Evolutionary conservation across 2,888 invertebrate genomes (phyloP).

Genomic region (Macaria liturata): DNA sequence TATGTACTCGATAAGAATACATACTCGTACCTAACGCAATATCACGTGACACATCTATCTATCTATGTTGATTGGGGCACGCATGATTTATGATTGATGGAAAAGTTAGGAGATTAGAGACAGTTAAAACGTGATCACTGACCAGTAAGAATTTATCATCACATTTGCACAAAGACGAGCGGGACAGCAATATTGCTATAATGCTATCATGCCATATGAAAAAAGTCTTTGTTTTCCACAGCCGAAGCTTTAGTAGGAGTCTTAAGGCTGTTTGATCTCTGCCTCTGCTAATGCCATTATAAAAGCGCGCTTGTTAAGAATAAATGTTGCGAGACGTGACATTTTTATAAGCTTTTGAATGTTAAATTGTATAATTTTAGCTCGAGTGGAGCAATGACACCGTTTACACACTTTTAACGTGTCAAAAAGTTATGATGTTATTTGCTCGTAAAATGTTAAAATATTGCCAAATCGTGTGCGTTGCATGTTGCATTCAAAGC

Average conservation of each 20-base stretch:
- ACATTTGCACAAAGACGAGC: too few species aligned
- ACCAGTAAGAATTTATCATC: too few species aligned
- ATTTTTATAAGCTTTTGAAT: not conserved
- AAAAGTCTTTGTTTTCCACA: too few species aligned
- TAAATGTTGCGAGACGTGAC: not conserved
- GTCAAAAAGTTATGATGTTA: not conserved
- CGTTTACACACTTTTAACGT: constrained; percentile 6
- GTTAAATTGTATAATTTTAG: not conserved
- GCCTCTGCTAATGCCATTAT: not conserved
- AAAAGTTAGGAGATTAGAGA: too few species aligned
- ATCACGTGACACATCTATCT: too few species aligned
- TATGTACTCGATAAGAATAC: too few species aligned
- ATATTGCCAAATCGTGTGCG: constrained; percentile 5
- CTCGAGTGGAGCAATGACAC: constrained; percentile 6
- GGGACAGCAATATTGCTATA: not conserved
- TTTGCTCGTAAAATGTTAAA: constrained; percentile 3
- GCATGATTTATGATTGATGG: too few species aligned
- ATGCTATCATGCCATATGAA: not conserved
- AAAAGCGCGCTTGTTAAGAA: not conserved
- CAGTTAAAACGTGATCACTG: too few species aligned
- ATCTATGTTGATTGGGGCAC: too few species aligned
- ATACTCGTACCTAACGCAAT: too few species aligned
- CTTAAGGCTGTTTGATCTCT: too few species aligned
- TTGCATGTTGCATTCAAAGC: not conserved
- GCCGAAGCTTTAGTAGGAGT: too few species aligned